These are phyloP conservation scores for Dendrocopos noguchii DNA, from an alignment of 2,113 vertebrate genomes.

Conservation along the genomic window DNA sequence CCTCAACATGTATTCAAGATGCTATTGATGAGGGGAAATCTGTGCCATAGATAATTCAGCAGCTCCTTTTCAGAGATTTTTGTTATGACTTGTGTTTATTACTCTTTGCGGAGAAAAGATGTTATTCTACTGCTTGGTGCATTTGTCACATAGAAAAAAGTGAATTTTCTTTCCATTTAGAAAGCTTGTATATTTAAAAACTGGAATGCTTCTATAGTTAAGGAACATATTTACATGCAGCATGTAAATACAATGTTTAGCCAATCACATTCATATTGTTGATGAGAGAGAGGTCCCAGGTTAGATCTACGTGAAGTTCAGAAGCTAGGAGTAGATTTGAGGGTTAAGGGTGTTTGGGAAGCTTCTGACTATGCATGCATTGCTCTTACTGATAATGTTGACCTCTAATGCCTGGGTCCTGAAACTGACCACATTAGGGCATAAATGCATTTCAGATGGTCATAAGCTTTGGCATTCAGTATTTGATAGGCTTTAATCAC, in stretches of 20 bases:
- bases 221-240: background rate
- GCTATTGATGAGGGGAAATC: background rate
- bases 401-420: background rate
- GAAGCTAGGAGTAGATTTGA: background rate
- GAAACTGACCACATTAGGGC: background rate
- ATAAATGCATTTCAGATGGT: background rate
- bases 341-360: background rate
- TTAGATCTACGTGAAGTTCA: background rate
- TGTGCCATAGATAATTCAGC: background rate
- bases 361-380: background rate
- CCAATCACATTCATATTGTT: background rate
- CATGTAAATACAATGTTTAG: background rate
- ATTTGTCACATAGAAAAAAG: background rate
- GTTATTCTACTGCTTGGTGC: background rate
- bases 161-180: background rate
- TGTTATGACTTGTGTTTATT: background rate
- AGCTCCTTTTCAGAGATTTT: background rate
- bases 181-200: background rate
- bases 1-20: rapidly evolving
- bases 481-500: background rate
- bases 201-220: background rate
- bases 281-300: background rate
- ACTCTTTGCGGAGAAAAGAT: background rate
- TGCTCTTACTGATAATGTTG: background rate
- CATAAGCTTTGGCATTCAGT: background rate